phyloP scores from a whole-genome alignment of 2,888 invertebrate species.

The Petrolisthes cinctipes region DNA sequence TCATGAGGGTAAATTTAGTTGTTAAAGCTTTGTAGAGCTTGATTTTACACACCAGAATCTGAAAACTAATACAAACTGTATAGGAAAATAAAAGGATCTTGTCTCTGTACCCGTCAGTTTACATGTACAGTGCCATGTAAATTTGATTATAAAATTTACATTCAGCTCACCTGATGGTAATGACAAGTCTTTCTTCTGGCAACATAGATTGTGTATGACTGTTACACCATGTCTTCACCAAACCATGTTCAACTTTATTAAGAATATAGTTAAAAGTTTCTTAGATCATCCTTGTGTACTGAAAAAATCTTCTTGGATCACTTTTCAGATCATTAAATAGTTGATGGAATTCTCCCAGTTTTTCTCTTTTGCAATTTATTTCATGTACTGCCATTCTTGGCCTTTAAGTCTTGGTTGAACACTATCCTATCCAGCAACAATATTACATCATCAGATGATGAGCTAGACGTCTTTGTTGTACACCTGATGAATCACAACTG shows the following conservation, averaged over 20 bases:
- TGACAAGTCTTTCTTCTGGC: conserved; percentile 46
- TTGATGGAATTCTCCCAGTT: conserved; percentile 23
- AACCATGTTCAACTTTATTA: conserved; percentile 35
- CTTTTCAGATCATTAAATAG: conserved; percentile 31
- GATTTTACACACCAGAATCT: too few species aligned
- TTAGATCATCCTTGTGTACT: conserved; percentile 35
- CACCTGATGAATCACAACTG: too few species aligned
- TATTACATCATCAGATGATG: too few species aligned
- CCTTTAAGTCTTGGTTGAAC: too few species aligned
- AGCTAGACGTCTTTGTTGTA: too few species aligned
- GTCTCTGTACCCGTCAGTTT: too few species aligned
- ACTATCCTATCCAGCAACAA: too few species aligned
- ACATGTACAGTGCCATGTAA: too few species aligned
- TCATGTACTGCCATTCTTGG: background rate
- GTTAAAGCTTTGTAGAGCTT: too few species aligned
- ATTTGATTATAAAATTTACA: background rate
- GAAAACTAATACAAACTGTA: too few species aligned
- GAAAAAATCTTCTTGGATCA: background rate
- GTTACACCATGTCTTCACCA: conserved; percentile 39
- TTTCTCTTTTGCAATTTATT: conserved; percentile 25
- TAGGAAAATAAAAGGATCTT: too few species aligned
- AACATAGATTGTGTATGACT: conserved; percentile 19
- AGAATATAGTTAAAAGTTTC: conserved; percentile 39
- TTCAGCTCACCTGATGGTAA: conserved; percentile 36
- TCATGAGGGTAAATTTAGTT: too few species aligned